Percentiles rank a stretch among this genome's conserved stretches.
phyloP scores from a whole-genome alignment of 1,140 invertebrate species.

The Achatina immaculata region DNA sequence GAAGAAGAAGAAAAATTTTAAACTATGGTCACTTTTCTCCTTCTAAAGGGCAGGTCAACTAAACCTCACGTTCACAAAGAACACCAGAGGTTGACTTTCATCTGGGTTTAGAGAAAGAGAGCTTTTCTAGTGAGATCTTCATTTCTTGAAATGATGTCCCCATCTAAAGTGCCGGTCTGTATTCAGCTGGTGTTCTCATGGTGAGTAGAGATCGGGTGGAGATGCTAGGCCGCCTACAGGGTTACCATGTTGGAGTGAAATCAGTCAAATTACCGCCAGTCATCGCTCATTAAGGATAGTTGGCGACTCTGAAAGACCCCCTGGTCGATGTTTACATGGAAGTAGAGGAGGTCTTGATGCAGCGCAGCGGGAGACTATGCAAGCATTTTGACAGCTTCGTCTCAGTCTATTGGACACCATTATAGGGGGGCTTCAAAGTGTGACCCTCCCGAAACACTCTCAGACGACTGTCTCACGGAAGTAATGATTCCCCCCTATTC shows the following conservation, averaged over 20 bases:
- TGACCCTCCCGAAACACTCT: neutral
- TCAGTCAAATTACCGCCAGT: constrained; percentile 40
- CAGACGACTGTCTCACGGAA: neutral
- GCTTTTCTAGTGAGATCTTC: constrained; percentile 10
- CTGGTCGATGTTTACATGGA: constrained; percentile 35
- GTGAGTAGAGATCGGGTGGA: neutral
- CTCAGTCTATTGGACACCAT: constrained; percentile 32
- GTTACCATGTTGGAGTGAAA: constrained; percentile 22
- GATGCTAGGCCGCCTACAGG: neutral
- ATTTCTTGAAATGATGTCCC: constrained; percentile 10
- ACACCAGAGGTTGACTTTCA: neutral
- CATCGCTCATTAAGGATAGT: constrained; percentile 38
- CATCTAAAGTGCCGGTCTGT: no score
- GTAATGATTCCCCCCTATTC: neutral
- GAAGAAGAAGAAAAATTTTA: neutral
- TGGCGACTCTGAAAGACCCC: constrained; percentile 33
- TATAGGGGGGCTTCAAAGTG: neutral
- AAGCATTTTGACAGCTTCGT: constrained; percentile 32
- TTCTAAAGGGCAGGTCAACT: neutral
- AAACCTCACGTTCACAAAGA: neutral
- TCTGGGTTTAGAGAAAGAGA: neutral
- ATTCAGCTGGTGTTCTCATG: neutral
- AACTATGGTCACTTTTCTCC: neutral
- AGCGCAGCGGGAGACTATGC: constrained; percentile 25
- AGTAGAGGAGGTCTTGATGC: neutral